A percentile compares a stretch with the other conserved stretches of the same genome.
Evolutionary conservation across 2,797 vertebrate genomes (phyloP).

Genomic region (Hippocampus kuda): DNA sequence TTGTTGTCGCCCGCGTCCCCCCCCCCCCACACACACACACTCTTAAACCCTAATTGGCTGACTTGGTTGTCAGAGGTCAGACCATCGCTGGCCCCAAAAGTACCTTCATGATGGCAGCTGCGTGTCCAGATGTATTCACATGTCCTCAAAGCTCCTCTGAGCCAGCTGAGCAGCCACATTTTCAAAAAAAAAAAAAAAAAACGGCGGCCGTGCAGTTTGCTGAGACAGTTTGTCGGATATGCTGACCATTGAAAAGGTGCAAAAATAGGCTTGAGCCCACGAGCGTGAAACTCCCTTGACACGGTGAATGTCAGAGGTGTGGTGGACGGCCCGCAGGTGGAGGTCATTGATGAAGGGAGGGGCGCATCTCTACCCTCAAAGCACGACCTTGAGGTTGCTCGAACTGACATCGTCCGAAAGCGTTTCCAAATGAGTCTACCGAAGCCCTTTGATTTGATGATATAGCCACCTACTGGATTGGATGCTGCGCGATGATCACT

Average conservation of each 20-base stretch:
- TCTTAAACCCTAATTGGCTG: not conserved
- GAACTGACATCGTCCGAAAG: not conserved
- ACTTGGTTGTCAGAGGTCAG: constrained; percentile 5
- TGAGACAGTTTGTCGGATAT: not conserved
- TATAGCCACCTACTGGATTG: no score
- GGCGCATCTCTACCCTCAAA: not conserved
- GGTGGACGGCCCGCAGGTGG: not conserved
- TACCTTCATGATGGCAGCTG: constrained; percentile 17
- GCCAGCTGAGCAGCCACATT: not conserved
- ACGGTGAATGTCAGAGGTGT: not conserved
- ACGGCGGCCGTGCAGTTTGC: not conserved
- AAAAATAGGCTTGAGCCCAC: not conserved
- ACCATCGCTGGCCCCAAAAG: constrained; percentile 11
- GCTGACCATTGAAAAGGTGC: constrained; percentile 3
- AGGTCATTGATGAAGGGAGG: not conserved
- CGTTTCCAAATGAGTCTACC: not conserved
- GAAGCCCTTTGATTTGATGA: no score
- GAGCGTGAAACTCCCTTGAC: not conserved
- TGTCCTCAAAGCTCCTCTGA: constrained; percentile 2
- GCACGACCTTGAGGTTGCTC: not conserved
- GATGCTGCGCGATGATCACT: no score
- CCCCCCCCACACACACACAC: no score
- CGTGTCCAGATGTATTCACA: constrained; percentile 32
- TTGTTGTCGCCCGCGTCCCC: no score
- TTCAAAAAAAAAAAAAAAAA: not conserved